Percentiles rank a stretch among this genome's conserved stretches.
These are phyloP conservation scores for Chaetura pelagica DNA, from an alignment of 2,113 vertebrate genomes.

Conservation along the genomic window DNA sequence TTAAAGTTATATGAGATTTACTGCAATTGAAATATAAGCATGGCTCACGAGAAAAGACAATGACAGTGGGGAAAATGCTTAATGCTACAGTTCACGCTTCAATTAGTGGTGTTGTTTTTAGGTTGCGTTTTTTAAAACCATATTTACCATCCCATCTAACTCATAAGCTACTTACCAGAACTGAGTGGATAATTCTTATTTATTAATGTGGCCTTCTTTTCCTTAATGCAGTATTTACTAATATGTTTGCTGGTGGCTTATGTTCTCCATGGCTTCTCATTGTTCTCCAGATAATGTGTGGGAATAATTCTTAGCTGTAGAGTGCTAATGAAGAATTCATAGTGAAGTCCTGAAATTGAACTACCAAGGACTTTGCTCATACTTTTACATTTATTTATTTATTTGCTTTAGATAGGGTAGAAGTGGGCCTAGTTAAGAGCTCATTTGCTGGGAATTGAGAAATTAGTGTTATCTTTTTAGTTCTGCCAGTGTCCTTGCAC, in stretches of 20 bases:
- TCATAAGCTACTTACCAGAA: neutral
- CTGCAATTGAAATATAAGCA: neutral
- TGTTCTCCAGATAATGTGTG: neutral
- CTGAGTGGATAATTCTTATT: neutral
- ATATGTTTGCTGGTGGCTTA: neutral
- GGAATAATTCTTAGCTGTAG: neutral
- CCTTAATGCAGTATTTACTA: neutral
- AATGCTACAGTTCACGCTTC: neutral
- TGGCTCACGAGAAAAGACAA: neutral
- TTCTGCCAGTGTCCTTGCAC: constrained; percentile 14
- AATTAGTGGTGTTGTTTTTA: neutral
- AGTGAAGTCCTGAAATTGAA: neutral
- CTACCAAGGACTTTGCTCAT: neutral
- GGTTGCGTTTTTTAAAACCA: neutral
- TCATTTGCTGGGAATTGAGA: neutral
- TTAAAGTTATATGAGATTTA: neutral
- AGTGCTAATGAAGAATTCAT: neutral
- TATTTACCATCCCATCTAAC: neutral
- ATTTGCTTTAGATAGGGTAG: neutral
- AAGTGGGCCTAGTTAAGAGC: neutral
- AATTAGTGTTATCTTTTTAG: neutral
- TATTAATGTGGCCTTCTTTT: neutral
- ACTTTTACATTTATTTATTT: neutral
- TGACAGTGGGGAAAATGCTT: neutral
- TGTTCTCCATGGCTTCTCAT: neutral